These are phyloP conservation scores for Montifringilla adamsi DNA, from an alignment of 2,113 vertebrate species.

Conservation along the genomic window DNA sequence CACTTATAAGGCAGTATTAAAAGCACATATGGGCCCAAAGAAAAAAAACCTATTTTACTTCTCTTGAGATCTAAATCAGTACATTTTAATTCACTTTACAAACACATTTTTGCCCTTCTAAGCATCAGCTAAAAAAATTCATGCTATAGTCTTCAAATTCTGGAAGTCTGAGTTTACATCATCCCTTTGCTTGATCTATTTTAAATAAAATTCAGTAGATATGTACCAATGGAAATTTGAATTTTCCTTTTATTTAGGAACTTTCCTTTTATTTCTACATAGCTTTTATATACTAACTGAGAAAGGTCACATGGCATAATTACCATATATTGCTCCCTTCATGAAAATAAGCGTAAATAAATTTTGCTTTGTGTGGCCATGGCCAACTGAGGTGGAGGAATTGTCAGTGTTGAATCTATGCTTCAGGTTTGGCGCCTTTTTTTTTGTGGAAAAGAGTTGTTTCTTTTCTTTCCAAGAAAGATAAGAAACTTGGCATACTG, in stretches of 20 bases:
- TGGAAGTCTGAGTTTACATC: not conserved
- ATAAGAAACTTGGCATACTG: not conserved
- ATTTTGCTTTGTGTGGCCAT: not conserved
- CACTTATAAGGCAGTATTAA: not conserved
- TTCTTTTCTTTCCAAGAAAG: not conserved
- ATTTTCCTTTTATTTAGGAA: not conserved
- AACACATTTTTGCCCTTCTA: not conserved
- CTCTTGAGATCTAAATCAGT: not conserved
- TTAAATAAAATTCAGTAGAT: not conserved
- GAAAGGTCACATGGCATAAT: not conserved
- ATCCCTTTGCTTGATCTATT: not conserved
- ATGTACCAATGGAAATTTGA: not conserved
- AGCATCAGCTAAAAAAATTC: not conserved
- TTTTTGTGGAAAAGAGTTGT: not conserved
- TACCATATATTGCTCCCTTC: not conserved
- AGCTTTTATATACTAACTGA: not conserved
- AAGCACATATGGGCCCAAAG: not conserved
- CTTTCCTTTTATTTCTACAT: not conserved
- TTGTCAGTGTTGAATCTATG: not conserved
- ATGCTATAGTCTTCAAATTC: not conserved
- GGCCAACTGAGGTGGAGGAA: not conserved
- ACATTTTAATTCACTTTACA: not conserved
- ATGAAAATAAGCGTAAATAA: not conserved
- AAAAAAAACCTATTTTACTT: not conserved
- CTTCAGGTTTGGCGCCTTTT: not conserved